phyloP scores from a whole-genome alignment of 2,888 invertebrate species.

The Ophion ellenae region DNA sequence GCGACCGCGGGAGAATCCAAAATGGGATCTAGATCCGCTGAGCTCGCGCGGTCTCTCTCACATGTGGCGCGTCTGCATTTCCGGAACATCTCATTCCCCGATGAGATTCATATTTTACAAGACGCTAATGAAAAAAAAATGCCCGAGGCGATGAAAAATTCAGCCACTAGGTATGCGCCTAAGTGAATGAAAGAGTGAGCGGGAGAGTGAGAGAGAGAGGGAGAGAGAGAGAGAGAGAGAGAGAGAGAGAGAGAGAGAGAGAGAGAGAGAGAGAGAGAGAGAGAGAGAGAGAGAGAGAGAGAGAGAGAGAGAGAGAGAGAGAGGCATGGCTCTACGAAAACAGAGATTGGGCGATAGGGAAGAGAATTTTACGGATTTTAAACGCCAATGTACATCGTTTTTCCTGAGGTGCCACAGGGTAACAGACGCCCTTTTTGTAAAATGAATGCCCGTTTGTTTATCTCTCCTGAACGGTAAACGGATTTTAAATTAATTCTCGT shows the following conservation, averaged over 20 bases:
- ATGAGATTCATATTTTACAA: constrained; percentile 67
- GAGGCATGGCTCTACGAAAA: background rate
- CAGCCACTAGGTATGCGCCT: background rate
- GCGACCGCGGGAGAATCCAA: constrained; percentile 54
- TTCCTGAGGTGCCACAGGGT: background rate
- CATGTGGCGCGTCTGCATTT: constrained; percentile 46
- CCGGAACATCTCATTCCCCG: constrained; percentile 59
- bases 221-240: background rate
- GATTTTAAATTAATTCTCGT: background rate
- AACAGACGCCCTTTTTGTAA: background rate
- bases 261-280: too few species aligned
- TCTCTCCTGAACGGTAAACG: background rate
- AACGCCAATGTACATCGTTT: constrained; percentile 50
- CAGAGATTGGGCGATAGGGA: constrained; percentile 18
- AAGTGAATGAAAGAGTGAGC: background rate
- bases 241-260: too few species aligned
- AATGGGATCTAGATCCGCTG: constrained; percentile 52
- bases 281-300: background rate
- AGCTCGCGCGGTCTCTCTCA: constrained; percentile 40
- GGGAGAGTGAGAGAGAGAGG: background rate
- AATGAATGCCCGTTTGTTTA: constrained; percentile 21
- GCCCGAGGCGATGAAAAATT: constrained; percentile 56
- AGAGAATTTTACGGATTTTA: constrained; percentile 50
- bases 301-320: background rate
- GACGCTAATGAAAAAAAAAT: constrained; percentile 66